These are phyloP conservation scores for Sylvicola fuscatus DNA, from an alignment of 2,888 invertebrate genomes.

Conservation along the genomic window DNA sequence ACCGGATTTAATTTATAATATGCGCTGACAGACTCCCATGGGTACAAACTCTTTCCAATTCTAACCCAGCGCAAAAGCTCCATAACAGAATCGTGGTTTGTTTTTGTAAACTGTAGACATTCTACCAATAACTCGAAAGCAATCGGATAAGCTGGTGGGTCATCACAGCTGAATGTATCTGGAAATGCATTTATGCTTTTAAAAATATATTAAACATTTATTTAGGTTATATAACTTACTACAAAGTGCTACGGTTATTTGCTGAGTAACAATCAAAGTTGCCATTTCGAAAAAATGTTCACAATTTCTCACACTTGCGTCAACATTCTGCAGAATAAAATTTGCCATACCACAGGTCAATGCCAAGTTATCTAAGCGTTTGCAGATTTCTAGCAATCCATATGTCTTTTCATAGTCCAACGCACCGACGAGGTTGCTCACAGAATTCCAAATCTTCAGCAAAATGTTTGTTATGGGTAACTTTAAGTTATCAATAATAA, in stretches of 20 bases:
- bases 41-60: conserved; percentile 16
- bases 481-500: conserved; percentile 10
- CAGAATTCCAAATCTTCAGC: conserved; percentile 14
- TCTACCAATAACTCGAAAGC: conserved; percentile 16
- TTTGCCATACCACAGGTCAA: conserved; percentile 19
- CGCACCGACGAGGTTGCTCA: conserved; percentile 14
- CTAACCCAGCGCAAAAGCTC: conserved; percentile 18
- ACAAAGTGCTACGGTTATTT: conserved; percentile 11
- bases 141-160: conserved; percentile 13
- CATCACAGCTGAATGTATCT: neutral
- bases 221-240: neutral
- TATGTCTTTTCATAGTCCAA: conserved; percentile 14
- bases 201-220: neutral
- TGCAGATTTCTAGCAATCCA: conserved; percentile 15
- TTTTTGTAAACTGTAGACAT: conserved; percentile 12
- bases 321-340: conserved; percentile 14
- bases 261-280: conserved; percentile 17
- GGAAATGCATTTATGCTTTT: conserved; percentile 1
- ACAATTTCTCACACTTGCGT: conserved; percentile 13
- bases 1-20: conserved; percentile 12
- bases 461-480: conserved; percentile 12
- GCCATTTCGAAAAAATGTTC: conserved; percentile 17
- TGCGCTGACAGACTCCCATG: conserved; percentile 12
- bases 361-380: conserved; percentile 15
- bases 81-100: conserved; percentile 13